Base-by-base conservation (phyloP, 2,888 invertebrate genomes). In the Galerucella nymphaeae region DNA sequence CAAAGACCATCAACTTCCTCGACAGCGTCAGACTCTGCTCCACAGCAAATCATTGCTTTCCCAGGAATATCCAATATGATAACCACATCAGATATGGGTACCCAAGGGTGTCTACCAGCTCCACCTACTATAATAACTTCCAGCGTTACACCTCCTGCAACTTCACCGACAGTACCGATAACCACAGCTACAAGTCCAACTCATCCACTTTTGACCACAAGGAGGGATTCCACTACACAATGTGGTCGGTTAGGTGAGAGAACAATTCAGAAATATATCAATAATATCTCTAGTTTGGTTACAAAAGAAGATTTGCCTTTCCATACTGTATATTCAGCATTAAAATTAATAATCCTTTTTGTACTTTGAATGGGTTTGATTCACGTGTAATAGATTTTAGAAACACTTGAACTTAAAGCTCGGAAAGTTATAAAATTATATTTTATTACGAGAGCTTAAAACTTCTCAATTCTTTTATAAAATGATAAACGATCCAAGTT, bases 171-270 rank as follows among this genome's bases (percentile, higher is more conserved):
- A 0, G 89, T 89, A 11, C 89, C 90, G 0, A 83, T 84, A 42
- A 85, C 85, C 14, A 84, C 87, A 2, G 86, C 86, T 45, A 87
- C 87, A 18, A 88, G 89, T 6, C 88, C 89, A 1, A 86, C 87
- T 6, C 89, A 89, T 82, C 89, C 90, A 6, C 78, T 89, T 45
- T 79, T 89, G 14, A 77, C 88, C 2, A 89, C 90, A 0, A 88
- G 95, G 38, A 89, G 95, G 71, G 95, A 96, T 83, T 95, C 95
- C 0, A 95, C 95, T 2, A 95, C 95, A 0, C 95, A 96, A 87
- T 95, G 95, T 81, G 92, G 93, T 6, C 86, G 90, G 16, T 84
- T 88, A 9, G 91, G 91, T 76, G 58, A 23, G 14, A 16, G 30
- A 30, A 30, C 30, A 4, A 30, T 2, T 5, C 30, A 30, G 5